Evolutionary conservation across 2,888 invertebrate genomes (phyloP), one percentile per base, ranked within the genome.

Genomic region (Pecten maximus): DNA sequence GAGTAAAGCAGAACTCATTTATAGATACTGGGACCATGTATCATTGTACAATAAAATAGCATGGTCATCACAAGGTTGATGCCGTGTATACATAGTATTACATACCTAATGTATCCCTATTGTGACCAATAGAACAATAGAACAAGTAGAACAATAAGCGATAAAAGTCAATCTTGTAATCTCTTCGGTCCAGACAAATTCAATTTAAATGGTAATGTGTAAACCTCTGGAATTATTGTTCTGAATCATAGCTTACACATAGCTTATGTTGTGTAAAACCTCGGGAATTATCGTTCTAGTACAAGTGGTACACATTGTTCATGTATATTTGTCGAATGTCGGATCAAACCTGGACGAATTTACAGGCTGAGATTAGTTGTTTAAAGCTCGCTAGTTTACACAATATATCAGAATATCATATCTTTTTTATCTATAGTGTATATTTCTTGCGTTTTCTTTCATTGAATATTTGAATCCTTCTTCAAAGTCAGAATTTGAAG

Each of bases 211-310:
- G 35, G 74, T 12, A 6, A 35, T 74, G 35, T 74, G 2, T 54
- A 54, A 54, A 23, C 54, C n/a, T 54, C n/a, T 12, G 74, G 74
- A 8, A 74, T 74, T 74, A 74, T 74, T 35, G 74, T 74, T 35
- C 74, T 74, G 23, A 10, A 35, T 23, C 15, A 35, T 3, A 23
- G 74, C 28, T 28, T 74, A 74, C 35, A 35, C 35, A 35, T 35
- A 35, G 35, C 35, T 35, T 28, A 28, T 74, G 12, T 2, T 74
- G 35, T 74, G 28, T 74, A 74, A 74, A 74, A 28, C 74, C 16
- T 35, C 74, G 35, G 74, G 74, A 74, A 28, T 74, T 35, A 74
- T 74, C 15, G 74, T 74, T 74, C 35, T 74, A 74, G 74, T 74
- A 74, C 28, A 74, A 6, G 35, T 28, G 1, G n/a, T n/a, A 54